These are phyloP conservation scores for Alfaro cultratus DNA, from an alignment of 2,797 vertebrate genomes.

Conservation along the genomic window DNA sequence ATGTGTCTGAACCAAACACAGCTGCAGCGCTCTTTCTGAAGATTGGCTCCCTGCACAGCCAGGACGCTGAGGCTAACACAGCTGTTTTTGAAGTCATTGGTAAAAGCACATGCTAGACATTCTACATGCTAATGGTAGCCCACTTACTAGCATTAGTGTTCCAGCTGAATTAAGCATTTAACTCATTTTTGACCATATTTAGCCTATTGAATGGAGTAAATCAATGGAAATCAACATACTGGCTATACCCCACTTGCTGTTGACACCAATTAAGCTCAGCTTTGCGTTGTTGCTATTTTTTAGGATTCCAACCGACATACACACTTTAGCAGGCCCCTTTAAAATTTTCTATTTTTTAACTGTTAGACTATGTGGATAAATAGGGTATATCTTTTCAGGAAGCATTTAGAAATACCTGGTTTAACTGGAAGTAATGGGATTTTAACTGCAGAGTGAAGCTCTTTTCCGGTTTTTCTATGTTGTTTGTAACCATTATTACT, in stretches of 20 bases:
- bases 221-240: too few species aligned
- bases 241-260: too few species aligned
- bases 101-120: conserved; percentile 35
- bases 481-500: not conserved
- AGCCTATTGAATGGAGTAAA: too few species aligned
- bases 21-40: conserved; percentile 88
- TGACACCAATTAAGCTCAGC: too few species aligned
- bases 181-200: too few species aligned
- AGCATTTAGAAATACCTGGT: not conserved
- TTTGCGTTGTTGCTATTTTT: too few species aligned
- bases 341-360: not conserved
- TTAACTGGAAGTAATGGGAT: not conserved
- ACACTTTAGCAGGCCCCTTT: not conserved
- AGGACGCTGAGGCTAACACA: conserved; percentile 82
- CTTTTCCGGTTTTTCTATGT: not conserved
- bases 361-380: not conserved
- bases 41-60: conserved; percentile 88
- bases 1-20: conserved; percentile 85
- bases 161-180: too few species aligned
- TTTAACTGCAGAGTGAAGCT: not conserved
- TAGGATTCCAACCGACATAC: not conserved
- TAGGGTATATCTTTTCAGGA: not conserved
- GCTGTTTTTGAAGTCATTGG: conserved; percentile 75
- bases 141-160: too few species aligned
- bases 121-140: too few species aligned